phyloP scores from a whole-genome alignment of 1,140 invertebrate species.

The Arctopsyche grandis region DNA sequence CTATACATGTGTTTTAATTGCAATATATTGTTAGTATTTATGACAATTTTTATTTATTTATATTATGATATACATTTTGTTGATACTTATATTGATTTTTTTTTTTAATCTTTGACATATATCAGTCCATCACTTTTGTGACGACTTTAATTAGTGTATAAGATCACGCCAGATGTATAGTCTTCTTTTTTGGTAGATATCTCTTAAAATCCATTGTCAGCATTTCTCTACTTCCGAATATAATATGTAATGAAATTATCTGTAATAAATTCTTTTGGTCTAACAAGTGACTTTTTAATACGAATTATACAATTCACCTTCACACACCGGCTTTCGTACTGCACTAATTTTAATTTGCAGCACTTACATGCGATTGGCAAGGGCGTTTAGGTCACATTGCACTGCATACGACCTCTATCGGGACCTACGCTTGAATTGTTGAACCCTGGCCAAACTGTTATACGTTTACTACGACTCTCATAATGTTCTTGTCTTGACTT shows the following conservation, averaged over 20 bases:
- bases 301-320: no score
- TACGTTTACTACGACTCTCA: not conserved
- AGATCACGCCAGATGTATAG: constrained; percentile 55
- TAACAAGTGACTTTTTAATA: constrained; percentile 33
- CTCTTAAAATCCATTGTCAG: constrained; percentile 55
- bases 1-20: constrained; percentile 49
- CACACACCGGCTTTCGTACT: not conserved
- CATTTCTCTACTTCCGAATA: constrained; percentile 56
- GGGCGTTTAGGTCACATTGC: not conserved
- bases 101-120: constrained; percentile 50
- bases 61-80: constrained; percentile 47
- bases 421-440: not conserved
- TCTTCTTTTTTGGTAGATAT: constrained; percentile 55
- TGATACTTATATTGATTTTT: constrained; percentile 20
- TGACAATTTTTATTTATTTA: constrained; percentile 51
- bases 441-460: not conserved
- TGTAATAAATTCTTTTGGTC: constrained; percentile 56
- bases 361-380: not conserved
- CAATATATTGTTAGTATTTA: constrained; percentile 52
- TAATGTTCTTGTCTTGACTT: not conserved
- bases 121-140: constrained; percentile 52
- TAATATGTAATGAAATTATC: constrained; percentile 56
- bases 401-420: not conserved
- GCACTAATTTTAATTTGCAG: not conserved
- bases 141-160: constrained; percentile 51